A percentile compares a stretch with the other conserved stretches of the same genome.
These are phyloP conservation scores for Halyomorpha halys DNA, from an alignment of 1,140 invertebrate species.

Conservation along the genomic window DNA sequence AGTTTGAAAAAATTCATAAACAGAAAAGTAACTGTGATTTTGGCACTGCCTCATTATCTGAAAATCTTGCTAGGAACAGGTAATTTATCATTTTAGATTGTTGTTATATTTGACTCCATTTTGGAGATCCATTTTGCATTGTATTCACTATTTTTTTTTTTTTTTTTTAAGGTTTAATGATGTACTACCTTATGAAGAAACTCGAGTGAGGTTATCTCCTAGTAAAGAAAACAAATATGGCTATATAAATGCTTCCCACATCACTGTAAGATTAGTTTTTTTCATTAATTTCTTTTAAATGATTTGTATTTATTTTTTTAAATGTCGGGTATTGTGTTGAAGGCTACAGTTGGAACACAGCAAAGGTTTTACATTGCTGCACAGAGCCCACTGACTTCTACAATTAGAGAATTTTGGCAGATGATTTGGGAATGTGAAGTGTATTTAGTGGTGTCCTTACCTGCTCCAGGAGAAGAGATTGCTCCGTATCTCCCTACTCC, in stretches of 20 bases:
- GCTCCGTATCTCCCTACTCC: constrained; percentile 36
- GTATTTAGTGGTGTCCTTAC: constrained; percentile 64
- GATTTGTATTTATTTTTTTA: constrained; percentile 18
- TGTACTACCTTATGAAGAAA: constrained; percentile 81
- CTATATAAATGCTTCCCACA: constrained; percentile 83
- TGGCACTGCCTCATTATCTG: constrained; percentile 51
- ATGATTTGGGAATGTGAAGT: constrained; percentile 78
- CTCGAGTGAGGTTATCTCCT: constrained; percentile 64
- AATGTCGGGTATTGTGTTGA: constrained; percentile 23
- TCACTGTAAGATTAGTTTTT: constrained; percentile 47
- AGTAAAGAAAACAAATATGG: constrained; percentile 69
- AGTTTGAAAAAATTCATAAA: constrained; percentile 79
- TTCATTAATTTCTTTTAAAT: background rate
- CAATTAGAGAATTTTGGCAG: constrained; percentile 66
- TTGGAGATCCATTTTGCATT: background rate
- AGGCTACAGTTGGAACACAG: constrained; percentile 61
- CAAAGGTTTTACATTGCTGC: constrained; percentile 76
- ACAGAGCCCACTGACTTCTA: constrained; percentile 56
- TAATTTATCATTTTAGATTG: constrained; percentile 20
- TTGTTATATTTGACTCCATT: too few species aligned
- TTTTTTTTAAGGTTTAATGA: constrained; percentile 47
- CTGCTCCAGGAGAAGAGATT: constrained; percentile 35
- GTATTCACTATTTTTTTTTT: constrained; percentile 12
- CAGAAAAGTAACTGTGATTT: constrained; percentile 57
- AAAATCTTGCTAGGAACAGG: constrained; percentile 48